Base-by-base conservation (phyloP, 1,140 invertebrate genomes). In the Nomia melanderi region DNA sequence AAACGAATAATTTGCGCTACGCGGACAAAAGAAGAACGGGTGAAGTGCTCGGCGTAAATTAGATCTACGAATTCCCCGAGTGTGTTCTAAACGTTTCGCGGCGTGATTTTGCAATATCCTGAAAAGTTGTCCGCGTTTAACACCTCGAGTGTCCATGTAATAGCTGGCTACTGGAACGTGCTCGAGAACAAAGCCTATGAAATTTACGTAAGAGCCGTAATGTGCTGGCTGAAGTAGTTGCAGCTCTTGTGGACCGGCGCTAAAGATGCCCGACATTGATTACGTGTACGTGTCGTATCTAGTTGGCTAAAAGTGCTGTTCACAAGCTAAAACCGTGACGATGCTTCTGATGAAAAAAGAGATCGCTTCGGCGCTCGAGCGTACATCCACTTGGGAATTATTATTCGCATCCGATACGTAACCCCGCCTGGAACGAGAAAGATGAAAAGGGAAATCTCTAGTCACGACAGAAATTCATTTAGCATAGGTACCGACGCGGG, bases 261-360 rank as follows among this genome's bases (percentile, higher is more conserved):
- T 88, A 81, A 70, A 88, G 90, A 90, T 90, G 89, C 80, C 83
- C 87, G 87, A 91, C 84, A 91, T 91, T 88, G 90, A 91, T 91
- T 90, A 87, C 41, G 73, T 69, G 82, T 82, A 89, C 88, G 88
- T 90, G 90, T 87, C 82, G 54, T 91, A 91, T 91, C 90, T 89
- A 67, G 66, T 62, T 47, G 73, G 67, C 77, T 54, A 60, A 69
- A 77, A 84, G 53, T 71, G 77, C 77, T 78, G 69, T 53, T 57
- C 54, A 8, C 1, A 17, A 36, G 33, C n/a, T 53, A 36, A 83
- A 83, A 59, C 41, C 53, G 31, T 47, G 56, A 44, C 14, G 41
- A 8, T 41, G 33, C 29, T 41, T 75, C 66, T 53, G 60, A 82
- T 41, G 50, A 29, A 44, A 1, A 39, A 33, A 66, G 17, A 63